Evolutionary conservation across 1,140 invertebrate species (phyloP).

Genomic region (Solenopsis fugax): DNA sequence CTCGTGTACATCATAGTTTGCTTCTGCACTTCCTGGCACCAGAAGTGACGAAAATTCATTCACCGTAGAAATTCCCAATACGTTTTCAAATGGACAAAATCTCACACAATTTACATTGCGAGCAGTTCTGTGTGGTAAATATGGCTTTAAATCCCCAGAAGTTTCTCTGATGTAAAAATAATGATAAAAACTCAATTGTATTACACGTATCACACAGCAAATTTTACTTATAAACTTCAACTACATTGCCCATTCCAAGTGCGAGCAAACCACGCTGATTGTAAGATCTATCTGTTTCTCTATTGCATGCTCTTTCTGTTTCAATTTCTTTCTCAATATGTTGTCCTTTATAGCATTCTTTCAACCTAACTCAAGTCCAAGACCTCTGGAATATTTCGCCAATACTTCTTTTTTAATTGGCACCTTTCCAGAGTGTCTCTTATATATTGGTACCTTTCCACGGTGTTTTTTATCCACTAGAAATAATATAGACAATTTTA

Average conservation of each 20-base stretch:
- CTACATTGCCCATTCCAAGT: slow-evolving; percentile 92
- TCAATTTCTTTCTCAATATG: slow-evolving; percentile 88
- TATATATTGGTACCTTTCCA: background rate
- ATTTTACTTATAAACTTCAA: slow-evolving; percentile 92
- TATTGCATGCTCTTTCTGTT: slow-evolving; percentile 89
- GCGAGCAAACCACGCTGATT: slow-evolving; percentile 95
- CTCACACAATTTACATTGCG: slow-evolving; percentile 87
- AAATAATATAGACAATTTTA: background rate
- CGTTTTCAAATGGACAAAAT: slow-evolving; percentile 99
- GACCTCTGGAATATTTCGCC: slow-evolving; percentile 89
- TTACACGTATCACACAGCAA: background rate
- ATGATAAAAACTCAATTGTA: slow-evolving; percentile 23
- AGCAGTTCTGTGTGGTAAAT: slow-evolving; percentile 91
- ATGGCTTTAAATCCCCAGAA: slow-evolving; percentile 89
- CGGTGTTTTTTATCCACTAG: background rate
- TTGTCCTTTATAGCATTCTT: slow-evolving; percentile 88
- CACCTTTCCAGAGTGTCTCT: slow-evolving; percentile 62
- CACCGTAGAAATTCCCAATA: slow-evolving; percentile 95
- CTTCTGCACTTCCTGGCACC: slow-evolving; percentile 97
- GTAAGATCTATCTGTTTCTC: slow-evolving; percentile 92
- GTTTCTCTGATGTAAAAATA: slow-evolving; percentile 88
- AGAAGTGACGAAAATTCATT: slow-evolving; percentile 96
- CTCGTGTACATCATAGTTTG: slow-evolving; percentile 98
- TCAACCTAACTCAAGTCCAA: slow-evolving; percentile 87
- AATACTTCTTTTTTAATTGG: slow-evolving; percentile 85